Evolutionary conservation across 1,140 invertebrate species (phyloP).

Genomic region (Caenorhabditis elegans): DNA sequence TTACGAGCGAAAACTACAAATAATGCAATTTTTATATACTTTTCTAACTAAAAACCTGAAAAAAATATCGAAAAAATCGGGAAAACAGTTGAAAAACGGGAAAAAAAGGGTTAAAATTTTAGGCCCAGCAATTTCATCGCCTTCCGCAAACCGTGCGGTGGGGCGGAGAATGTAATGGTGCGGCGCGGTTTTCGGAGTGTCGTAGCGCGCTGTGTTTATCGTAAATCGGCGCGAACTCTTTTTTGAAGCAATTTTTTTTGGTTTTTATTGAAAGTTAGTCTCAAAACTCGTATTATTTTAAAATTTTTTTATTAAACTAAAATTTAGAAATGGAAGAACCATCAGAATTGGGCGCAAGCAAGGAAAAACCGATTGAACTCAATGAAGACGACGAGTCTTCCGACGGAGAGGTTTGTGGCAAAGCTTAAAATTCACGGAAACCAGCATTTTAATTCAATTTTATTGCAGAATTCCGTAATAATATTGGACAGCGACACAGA

Average conservation of each 20-base stretch:
- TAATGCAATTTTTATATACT: neutral
- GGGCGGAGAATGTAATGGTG: neutral
- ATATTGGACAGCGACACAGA: conserved; percentile 3
- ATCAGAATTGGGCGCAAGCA: neutral
- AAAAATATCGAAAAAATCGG: neutral
- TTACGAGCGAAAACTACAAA: too few relatives aligned
- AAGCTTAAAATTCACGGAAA: neutral
- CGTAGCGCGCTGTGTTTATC: neutral
- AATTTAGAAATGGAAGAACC: neutral
- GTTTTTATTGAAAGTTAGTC: too few relatives aligned
- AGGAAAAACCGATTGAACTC: neutral
- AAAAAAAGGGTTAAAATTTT: conserved; percentile 8
- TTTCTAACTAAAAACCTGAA: neutral
- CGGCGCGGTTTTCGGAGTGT: neutral
- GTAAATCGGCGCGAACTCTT: neutral
- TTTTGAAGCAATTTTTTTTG: too few relatives aligned
- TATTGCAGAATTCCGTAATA: neutral
- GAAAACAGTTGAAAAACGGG: neutral
- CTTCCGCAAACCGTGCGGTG: neutral
- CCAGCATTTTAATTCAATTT: neutral
- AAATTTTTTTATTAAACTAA: too few relatives aligned
- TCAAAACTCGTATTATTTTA: neutral
- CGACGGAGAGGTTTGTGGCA: neutral
- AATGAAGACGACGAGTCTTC: conserved; percentile 15
- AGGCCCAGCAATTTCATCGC: neutral